Conservation (phyloP, 2,888 invertebrate genomes). For the Metopia argyrocephala region DNA sequence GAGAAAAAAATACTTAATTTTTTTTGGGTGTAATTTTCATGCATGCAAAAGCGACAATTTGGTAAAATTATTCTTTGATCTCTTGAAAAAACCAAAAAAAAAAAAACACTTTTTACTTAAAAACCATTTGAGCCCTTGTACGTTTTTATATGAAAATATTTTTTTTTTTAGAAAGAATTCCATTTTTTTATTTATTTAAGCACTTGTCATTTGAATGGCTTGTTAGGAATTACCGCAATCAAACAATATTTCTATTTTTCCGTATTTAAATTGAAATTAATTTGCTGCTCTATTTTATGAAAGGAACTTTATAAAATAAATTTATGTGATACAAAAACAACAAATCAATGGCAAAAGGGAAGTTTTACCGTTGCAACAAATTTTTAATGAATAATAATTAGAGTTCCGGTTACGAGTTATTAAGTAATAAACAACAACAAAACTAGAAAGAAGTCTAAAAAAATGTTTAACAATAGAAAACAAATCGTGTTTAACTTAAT, state of each 20-base stretch:
- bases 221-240: constrained; percentile 30
- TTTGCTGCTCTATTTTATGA: neutral
- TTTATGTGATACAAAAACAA: neutral
- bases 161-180: neutral
- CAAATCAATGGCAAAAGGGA: neutral
- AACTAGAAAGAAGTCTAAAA: neutral
- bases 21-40: no score
- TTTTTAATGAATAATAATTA: neutral
- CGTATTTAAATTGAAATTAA: neutral
- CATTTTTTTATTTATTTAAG: neutral
- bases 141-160: neutral
- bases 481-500: no score
- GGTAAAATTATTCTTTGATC: no score
- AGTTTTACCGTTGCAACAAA: neutral
- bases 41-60: no score
- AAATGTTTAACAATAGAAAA: no score
- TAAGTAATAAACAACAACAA: no score
- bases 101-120: no score
- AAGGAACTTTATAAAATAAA: neutral
- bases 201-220: constrained; percentile 24
- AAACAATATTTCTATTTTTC: neutral
- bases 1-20: no score
- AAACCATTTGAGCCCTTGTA: no score
- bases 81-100: no score
- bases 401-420: neutral